These are phyloP conservation scores for Phorcus lineatus DNA, from an alignment of 2,888 invertebrate species.

Conservation along the genomic window DNA sequence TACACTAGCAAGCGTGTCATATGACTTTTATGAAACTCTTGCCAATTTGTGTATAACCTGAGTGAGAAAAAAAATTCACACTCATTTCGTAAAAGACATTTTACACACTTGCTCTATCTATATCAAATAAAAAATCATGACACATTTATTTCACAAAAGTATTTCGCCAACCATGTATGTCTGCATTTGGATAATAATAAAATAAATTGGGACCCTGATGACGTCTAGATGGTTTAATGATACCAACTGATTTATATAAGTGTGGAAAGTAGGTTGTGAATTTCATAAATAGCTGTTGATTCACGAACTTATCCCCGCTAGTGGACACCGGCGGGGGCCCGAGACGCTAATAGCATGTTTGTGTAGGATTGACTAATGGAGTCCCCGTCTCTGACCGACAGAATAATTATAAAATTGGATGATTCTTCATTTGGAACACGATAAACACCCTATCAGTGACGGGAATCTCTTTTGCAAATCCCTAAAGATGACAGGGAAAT, in stretches of 20 bases:
- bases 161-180: too few relatives aligned
- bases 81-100: too few relatives aligned
- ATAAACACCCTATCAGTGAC: background rate
- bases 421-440: background rate
- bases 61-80: too few relatives aligned
- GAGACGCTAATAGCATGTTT: background rate
- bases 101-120: too few relatives aligned
- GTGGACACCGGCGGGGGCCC: background rate
- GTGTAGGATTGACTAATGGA: background rate
- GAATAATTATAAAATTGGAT: constrained; percentile 6
- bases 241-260: background rate
- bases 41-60: too few relatives aligned
- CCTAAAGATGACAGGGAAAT: background rate
- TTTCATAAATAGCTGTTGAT: background rate
- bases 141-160: too few relatives aligned
- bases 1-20: too few relatives aligned
- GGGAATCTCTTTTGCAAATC: background rate
- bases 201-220: too few relatives aligned
- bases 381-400: background rate
- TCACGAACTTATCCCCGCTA: background rate
- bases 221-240: too few relatives aligned
- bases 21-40: too few relatives aligned
- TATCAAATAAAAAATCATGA: too few relatives aligned
- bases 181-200: too few relatives aligned
- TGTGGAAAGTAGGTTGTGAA: background rate